Evolutionary conservation across 1,140 invertebrate genomes (phyloP), one percentile per base, ranked within the genome.

Genomic region (Uloborus diversus): DNA sequence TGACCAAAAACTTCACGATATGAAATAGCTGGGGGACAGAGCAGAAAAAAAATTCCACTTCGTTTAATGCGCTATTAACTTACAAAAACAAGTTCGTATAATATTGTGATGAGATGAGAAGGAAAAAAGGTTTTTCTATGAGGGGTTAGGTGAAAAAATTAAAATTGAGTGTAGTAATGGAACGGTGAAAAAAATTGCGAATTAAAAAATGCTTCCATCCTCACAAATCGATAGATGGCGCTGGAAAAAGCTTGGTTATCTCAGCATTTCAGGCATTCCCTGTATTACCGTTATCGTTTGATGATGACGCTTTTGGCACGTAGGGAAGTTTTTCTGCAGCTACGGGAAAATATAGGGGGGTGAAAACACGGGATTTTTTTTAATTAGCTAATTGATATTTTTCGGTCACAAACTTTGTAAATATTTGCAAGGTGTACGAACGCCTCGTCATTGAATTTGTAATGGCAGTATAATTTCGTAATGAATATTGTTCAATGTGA

Each of bases 1-100:
- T 75, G 71, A 75, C 56, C 71, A 49, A 75, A n/a, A 53, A 75
- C 71, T 75, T 33, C 28, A 75, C 27, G 71, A 75, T 75, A 75
- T 75, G 71, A 51, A 62, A 75, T 64, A 53, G 20, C 14, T 75
- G 56, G 27, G n/a, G 17, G 23, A 56, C 32, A n/a, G n/a, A n/a
- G n/a, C n/a, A 56, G 37, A 64, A 64, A 64, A 51, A 56, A 57
- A 70, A 23, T 3, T 37, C 32, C 42, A 75, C 71, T 75, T 75
- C 42, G 71, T 51, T 75, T 75, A 75, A 75, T 75, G 71, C 71
- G 71, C 71, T 75, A 75, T 75, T 75, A 75, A 64, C 71, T 75
- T 75, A 75, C 71, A 75, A 75, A 75, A 75, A 75, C 71, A 75
- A 75, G 71, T 33, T 61, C 37, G 14, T 33, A 59, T 64, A 30